These are phyloP conservation scores for Hippocampus guttulatus DNA, from an alignment of 2,113 vertebrate species.

Conservation along the genomic window DNA sequence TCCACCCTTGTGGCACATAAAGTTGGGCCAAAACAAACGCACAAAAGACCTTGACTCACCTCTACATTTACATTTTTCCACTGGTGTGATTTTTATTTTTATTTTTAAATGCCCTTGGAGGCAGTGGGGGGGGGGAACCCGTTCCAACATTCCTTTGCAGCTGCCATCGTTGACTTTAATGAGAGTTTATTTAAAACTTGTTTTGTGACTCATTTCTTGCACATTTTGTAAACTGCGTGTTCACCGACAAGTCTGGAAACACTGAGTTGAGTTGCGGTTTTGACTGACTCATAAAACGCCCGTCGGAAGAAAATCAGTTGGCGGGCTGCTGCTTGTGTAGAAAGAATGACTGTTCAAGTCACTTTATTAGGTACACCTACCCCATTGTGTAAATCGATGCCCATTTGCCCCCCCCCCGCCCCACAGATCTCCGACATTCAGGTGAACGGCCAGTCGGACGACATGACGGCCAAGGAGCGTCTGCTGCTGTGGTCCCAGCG, in stretches of 20 bases:
- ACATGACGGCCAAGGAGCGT: conserved; percentile 98
- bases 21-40: conserved; percentile 9
- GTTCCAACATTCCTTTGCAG: conserved; percentile 14
- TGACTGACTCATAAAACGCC: conserved; percentile 33
- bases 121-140: not conserved
- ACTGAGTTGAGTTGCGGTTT: conserved; percentile 18
- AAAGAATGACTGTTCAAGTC: not conserved
- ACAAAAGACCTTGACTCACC: not conserved
- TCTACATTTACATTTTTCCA: not conserved
- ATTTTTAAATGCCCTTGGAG: conserved; percentile 4
- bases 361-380: not conserved
- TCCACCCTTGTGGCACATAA: not conserved
- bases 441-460: conserved; percentile 92
- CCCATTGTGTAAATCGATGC: not conserved
- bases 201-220: conserved; percentile 12
- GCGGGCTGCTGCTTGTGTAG: not conserved
- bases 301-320: conserved; percentile 30
- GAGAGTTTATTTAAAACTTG: not conserved
- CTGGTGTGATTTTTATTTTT: not conserved
- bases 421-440: conserved; percentile 96
- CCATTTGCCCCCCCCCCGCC: not conserved
- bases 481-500: conserved; percentile 94
- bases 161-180: not conserved
- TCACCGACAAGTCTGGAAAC: conserved; percentile 2
- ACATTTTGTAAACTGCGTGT: not conserved